Base-by-base conservation (phyloP, 1,140 invertebrate species). In the Scaptomyza montana region DNA sequence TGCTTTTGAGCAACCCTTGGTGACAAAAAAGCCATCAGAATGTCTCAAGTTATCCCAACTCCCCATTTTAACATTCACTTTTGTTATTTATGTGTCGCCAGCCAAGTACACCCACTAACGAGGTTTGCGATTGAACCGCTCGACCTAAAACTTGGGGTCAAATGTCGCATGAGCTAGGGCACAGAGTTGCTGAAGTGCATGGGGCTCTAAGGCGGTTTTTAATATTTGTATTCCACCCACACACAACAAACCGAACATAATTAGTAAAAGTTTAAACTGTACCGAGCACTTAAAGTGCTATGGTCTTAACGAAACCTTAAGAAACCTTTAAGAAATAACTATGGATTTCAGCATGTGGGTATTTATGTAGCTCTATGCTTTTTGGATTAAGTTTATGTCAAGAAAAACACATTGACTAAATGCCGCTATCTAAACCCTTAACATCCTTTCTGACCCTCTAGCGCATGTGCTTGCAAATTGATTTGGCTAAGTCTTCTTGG, bases 91-190 rank as follows among this genome's bases (percentile, higher is more conserved):
- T 72, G 55, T 67, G 54, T 50, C 63, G 49, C 36, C 30, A 30
- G 30, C 30, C 3, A 30, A 10, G 8, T 36, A 2, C 33, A 9
- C 8, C 8, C 33, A 6, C 30, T 33, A 0, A 33, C 6, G 7
- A 36, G 8, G 33, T 9, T 9, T 10, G 13, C 36, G 30, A 30
- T 33, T 41, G 21, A 43, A 51, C 41, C 19, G 28, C 50, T 53
- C 28, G 30, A 12, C 30, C 51, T 56, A 10, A 47, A 74, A 51
- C 51, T 59, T 25, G 59, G 46, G 81, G 71, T 87, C 81, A 87
- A 78, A 51, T 76, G 70, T 71, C 64, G 60, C 67, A 60, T 75
- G 59, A 74, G 62, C 19, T 47, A 28, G 16, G 33, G 21, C 6
- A 39, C 39, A 49, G 50, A 65, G 63, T 54, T 59, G 77, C 45